Percentiles rank a stretch among this genome's conserved stretches.
These are phyloP conservation scores for Sycophaga agraensis DNA, from an alignment of 1,140 invertebrate genomes.

Conservation along the genomic window DNA sequence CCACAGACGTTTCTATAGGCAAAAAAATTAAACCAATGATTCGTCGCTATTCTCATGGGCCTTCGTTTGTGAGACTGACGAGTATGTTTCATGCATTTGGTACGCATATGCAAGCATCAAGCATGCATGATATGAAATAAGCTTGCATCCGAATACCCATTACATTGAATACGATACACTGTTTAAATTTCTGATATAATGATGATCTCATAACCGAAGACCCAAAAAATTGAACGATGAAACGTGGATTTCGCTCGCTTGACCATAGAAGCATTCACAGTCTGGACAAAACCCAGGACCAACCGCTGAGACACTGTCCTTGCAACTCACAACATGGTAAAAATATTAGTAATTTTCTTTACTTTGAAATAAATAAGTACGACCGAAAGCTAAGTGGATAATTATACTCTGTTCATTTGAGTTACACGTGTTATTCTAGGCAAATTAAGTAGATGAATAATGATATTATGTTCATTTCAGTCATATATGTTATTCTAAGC, in stretches of 20 bases:
- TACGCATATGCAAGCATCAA: too few species aligned
- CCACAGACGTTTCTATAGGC: conserved; percentile 17
- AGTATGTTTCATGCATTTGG: too few species aligned
- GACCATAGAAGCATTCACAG: conserved; percentile 5
- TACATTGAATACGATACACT: too few species aligned
- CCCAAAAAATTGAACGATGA: background rate
- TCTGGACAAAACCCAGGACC: conserved; percentile 13
- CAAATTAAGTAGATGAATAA: background rate
- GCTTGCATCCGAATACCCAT: too few species aligned
- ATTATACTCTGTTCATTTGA: too few species aligned
- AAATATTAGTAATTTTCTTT: conserved; percentile 16
- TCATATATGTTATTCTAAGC: background rate
- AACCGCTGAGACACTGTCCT: conserved; percentile 12
- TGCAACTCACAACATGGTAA: conserved; percentile 17
- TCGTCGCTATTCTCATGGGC: background rate
- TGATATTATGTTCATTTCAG: background rate
- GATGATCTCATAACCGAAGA: background rate
- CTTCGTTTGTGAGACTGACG: background rate
- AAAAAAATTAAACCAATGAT: conserved; percentile 17
- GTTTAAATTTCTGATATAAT: too few species aligned
- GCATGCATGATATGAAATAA: too few species aligned
- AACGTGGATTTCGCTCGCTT: conserved; percentile 1
- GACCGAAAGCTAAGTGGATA: background rate
- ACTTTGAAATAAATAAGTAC: background rate
- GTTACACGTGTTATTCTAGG: too few species aligned